These are phyloP conservation scores for Bombus terrestris DNA, from an alignment of 1,140 invertebrate genomes.

Conservation along the genomic window DNA sequence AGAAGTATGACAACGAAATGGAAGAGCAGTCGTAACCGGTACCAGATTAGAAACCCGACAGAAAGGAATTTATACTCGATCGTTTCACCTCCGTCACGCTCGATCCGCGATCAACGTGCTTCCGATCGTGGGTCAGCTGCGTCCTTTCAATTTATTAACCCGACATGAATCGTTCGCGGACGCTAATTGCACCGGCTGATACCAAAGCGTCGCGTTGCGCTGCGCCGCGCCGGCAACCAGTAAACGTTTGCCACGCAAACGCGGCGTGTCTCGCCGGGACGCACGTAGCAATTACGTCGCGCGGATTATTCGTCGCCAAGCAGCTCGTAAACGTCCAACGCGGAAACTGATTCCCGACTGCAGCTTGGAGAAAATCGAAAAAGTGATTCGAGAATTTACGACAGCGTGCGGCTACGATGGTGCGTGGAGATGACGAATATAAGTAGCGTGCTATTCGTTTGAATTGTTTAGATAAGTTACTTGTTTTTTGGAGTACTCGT, in stretches of 20 bases:
- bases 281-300: slow-evolving; percentile 15
- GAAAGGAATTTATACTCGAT: neutral
- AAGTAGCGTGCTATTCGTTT: too few relatives aligned
- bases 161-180: neutral
- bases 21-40: neutral
- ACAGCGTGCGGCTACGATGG: neutral
- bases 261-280: slow-evolving; percentile 1
- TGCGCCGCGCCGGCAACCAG: neutral
- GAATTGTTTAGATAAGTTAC: too few relatives aligned
- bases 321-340: slow-evolving; percentile 9
- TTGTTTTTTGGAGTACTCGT: too few relatives aligned
- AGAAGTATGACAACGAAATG: neutral
- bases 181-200: slow-evolving; percentile 7
- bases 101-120: neutral
- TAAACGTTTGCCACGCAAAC: neutral
- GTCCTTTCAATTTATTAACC: slow-evolving; percentile 20
- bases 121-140: neutral
- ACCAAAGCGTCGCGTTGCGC: neutral
- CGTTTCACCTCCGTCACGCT: neutral
- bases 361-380: neutral
- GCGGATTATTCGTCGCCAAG: slow-evolving; percentile 4
- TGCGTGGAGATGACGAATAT: too few relatives aligned
- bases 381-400: neutral
- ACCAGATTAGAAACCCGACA: neutral
- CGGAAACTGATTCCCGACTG: neutral